Conservation (phyloP, 2,797 vertebrate genomes). For the Limnodromus scolopaceus region DNA sequence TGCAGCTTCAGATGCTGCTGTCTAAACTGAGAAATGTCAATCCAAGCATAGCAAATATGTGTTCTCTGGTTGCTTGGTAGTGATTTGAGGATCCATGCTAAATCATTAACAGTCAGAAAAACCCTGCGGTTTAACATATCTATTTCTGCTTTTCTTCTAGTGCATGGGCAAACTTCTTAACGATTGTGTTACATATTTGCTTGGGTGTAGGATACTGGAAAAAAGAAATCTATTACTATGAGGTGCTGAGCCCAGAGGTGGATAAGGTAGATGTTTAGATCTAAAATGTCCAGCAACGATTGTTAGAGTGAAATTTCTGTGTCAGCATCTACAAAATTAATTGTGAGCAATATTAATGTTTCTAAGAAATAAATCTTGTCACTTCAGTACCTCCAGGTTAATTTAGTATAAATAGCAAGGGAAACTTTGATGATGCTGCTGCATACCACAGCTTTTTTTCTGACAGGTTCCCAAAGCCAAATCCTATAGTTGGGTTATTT, state of each 20-base stretch:
- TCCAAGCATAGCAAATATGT: neutral
- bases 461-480: neutral
- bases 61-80: neutral
- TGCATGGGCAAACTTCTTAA: neutral
- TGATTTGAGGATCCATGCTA: neutral
- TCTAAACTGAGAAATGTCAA: neutral
- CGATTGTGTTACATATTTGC: neutral
- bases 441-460: neutral
- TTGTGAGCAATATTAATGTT: neutral
- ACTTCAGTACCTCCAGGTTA: neutral
- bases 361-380: neutral
- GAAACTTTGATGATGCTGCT: neutral
- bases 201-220: neutral
- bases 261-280: neutral
- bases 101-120: neutral
- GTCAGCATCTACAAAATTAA: neutral
- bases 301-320: neutral
- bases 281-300: neutral
- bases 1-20: neutral
- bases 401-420: neutral
- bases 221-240: neutral
- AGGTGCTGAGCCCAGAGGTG: neutral
- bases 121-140: neutral
- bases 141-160: neutral
- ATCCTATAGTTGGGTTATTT: neutral